Base-by-base conservation (phyloP, 2,888 invertebrate genomes). In the Pseudolycoriella hygida region DNA sequence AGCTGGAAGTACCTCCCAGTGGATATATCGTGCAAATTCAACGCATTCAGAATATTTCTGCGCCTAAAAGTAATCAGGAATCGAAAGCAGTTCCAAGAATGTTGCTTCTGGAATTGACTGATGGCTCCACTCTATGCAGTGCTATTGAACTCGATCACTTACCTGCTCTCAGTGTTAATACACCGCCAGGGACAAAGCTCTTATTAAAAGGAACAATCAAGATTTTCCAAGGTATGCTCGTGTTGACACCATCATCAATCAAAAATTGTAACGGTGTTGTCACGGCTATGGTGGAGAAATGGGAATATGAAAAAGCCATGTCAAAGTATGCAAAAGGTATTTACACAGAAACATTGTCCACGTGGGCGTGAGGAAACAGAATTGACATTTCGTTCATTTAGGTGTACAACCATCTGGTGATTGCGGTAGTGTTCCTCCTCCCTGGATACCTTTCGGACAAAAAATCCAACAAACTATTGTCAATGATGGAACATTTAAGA, bases 371-470 rank as follows among this genome's bases (percentile, higher is more conserved):
- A 25, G 8, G 5, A 8, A 25, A 34, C 38, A 43, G 25, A 44
- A 11, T 42, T 42, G n/a, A 43, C n/a, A 30, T 32, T 25, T 34
- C 15, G 40, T 25, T 42, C 15, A 34, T 45, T 55, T 56, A 17
- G 58, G 57, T 46, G 60, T 58, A 1, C 53, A 59, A 5, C 19
- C 40, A n/a, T n/a, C n/a, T n/a, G n/a, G n/a, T n/a, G 34, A 42
- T 44, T 15, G 53, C 51, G 6, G 56, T 3, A 79, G 82, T 53
- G 84, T 83, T 50, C 88, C 90, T 2, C 90, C 87, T 38, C 80
- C 84, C 34, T 93, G 92, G 88, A 87, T 90, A 53, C 81, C 89
- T 31, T 92, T 93, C 67, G 92, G 92, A 0, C 78, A 82, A 55
- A 78, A 76, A 56, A 71, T 86, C 45, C 68, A 77, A 53, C 70